These are phyloP conservation scores for Sinodicranocentrus sp. DNA, from an alignment of 2,888 invertebrate species.

Conservation along the genomic window DNA sequence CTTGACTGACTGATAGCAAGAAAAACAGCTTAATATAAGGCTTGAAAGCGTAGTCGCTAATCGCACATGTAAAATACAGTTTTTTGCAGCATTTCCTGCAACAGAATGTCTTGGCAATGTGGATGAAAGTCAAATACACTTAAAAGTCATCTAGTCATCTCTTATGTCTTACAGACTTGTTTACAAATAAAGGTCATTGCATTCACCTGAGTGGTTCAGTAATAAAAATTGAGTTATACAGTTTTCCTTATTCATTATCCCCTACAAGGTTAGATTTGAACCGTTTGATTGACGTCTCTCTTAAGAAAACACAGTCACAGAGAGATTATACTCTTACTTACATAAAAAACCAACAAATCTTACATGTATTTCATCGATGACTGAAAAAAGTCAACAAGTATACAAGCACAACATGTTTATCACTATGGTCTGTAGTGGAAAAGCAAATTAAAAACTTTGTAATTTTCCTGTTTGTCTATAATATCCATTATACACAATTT, in stretches of 20 bases:
- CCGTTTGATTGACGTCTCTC: neutral
- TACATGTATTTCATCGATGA: neutral
- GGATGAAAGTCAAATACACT: constrained; percentile 1
- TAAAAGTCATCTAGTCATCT: neutral
- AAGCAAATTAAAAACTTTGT: too few relatives aligned
- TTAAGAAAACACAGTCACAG: neutral
- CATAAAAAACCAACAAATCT: neutral
- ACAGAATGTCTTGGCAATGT: constrained; percentile 5
- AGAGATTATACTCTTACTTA: neutral
- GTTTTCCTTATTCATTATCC: neutral
- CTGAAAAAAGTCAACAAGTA: too few relatives aligned
- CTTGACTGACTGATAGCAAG: too few relatives aligned
- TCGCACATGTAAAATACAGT: too few relatives aligned
- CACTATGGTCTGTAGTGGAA: too few relatives aligned
- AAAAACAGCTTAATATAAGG: too few relatives aligned
- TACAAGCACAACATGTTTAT: too few relatives aligned
- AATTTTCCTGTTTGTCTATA: too few relatives aligned
- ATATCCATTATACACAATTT: too few relatives aligned
- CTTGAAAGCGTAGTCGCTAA: too few relatives aligned
- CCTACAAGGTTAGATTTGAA: neutral
- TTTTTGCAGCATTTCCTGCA: constrained; percentile 11
- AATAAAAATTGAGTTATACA: constrained; percentile 1
- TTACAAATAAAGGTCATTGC: constrained; percentile 42
- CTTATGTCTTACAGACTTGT: too few relatives aligned
- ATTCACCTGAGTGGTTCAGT: constrained; percentile 8